phyloP scores from a whole-genome alignment of 2,113 vertebrate genomes.

The Rhinopomastus cyanomelas region DNA sequence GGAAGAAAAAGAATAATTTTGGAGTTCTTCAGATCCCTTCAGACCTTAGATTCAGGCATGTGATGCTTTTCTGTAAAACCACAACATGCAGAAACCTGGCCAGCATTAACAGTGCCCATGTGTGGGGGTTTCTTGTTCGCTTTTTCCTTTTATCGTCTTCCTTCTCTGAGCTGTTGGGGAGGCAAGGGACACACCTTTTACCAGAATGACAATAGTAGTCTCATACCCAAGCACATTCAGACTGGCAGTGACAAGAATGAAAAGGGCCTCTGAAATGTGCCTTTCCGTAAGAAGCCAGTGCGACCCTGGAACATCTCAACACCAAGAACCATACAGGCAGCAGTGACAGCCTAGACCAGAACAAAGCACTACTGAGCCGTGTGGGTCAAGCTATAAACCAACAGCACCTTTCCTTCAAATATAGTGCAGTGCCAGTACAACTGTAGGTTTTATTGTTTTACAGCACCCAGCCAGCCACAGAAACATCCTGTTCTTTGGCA shows the following conservation, averaged over 20 bases:
- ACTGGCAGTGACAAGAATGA: not conserved
- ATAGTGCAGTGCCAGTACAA: not conserved
- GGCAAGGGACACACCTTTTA: not conserved
- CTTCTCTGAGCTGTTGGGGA: not conserved
- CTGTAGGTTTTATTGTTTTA: not conserved
- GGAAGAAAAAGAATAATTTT: not conserved
- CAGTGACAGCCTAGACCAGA: accelerated
- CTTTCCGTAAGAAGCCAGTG: not conserved
- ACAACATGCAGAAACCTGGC: not conserved
- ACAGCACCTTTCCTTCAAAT: not conserved
- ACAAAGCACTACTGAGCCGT: not conserved
- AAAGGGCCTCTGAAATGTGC: not conserved
- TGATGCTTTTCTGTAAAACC: not conserved
- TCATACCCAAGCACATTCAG: not conserved
- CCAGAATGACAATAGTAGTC: not conserved
- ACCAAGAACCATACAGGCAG: not conserved
- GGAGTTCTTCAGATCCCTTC: not conserved
- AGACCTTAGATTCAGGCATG: not conserved
- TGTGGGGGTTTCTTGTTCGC: not conserved
- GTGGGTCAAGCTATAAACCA: not conserved
- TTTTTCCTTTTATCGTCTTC: no score
- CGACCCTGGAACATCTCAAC: not conserved
- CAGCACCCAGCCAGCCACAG: not conserved
- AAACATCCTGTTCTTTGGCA: not conserved
- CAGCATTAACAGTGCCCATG: not conserved